phyloP scores from a whole-genome alignment of 1,140 invertebrate genomes.

The Formica exsecta region DNA sequence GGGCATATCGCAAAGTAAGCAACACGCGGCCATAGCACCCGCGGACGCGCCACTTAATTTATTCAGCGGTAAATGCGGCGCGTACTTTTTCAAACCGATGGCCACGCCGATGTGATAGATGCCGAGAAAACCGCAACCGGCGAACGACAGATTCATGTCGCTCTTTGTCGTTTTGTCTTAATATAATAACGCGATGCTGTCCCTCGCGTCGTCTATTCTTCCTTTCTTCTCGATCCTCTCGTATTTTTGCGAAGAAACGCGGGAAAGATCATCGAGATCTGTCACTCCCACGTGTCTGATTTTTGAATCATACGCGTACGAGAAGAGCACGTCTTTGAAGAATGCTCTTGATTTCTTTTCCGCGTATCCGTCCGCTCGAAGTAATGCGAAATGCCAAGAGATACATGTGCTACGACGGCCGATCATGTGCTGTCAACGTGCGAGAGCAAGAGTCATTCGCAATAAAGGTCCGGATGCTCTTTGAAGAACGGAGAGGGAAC shows the following conservation, averaged over 20 bases:
- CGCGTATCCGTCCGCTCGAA: neutral
- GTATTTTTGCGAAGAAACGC: neutral
- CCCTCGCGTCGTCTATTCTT: neutral
- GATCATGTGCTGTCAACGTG: neutral
- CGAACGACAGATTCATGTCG: slow-evolving; percentile 97
- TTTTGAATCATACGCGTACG: too few species aligned
- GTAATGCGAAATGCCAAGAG: too few species aligned
- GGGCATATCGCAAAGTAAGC: slow-evolving; percentile 96
- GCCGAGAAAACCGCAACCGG: slow-evolving; percentile 99
- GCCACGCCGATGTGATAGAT: slow-evolving; percentile 99
- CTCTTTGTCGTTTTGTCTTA: neutral
- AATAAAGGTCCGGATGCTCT: neutral
- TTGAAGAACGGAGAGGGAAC: neutral
- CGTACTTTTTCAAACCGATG: slow-evolving; percentile 98
- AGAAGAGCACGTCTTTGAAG: too few species aligned
- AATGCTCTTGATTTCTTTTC: neutral
- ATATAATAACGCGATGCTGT: neutral
- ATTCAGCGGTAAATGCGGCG: slow-evolving; percentile 95
- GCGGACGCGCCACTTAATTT: slow-evolving; percentile 98
- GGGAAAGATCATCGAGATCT: neutral
- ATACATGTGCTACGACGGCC: neutral
- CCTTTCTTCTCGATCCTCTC: neutral
- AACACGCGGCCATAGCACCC: slow-evolving; percentile 97
- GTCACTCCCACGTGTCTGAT: too few species aligned
- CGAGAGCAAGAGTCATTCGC: slow-evolving; percentile 30